Conservation (phyloP, 2,113 vertebrate genomes). For the Notechis scutatus region DNA sequence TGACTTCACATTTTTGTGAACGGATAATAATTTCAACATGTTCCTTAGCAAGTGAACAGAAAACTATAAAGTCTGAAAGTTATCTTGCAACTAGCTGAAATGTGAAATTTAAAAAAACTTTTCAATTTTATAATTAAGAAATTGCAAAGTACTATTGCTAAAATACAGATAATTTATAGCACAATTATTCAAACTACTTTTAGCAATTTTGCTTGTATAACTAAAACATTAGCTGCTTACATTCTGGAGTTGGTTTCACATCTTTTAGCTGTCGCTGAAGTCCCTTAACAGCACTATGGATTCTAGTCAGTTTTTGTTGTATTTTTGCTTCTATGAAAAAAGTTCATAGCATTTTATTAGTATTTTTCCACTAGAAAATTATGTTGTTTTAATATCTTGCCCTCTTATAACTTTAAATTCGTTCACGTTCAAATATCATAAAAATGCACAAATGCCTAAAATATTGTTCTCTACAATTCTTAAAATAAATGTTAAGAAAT, state of each 20-base stretch:
- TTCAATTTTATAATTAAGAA: not conserved
- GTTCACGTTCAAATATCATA: not conserved
- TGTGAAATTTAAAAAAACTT: not conserved
- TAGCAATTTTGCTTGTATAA: not conserved
- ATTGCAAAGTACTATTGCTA: not conserved
- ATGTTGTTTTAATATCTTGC: not conserved
- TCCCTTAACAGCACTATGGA: slow-evolving; percentile 76
- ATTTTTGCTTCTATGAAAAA: slow-evolving; percentile 73
- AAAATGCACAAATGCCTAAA: not conserved
- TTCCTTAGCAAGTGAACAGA: not conserved
- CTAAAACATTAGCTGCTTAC: slow-evolving; percentile 66
- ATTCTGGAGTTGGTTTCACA: slow-evolving; percentile 78
- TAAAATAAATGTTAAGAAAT: not conserved
- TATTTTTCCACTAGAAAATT: not conserved
- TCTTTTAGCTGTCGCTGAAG: slow-evolving; percentile 83
- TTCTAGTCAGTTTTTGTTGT: slow-evolving; percentile 80
- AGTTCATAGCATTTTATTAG: not conserved
- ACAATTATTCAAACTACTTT: not conserved
- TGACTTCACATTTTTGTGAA: not conserved
- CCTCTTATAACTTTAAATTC: not conserved
- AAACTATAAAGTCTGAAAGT: not conserved
- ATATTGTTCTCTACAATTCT: not conserved
- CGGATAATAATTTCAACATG: not conserved
- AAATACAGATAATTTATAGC: not conserved
- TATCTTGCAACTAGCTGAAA: not conserved